Evolutionary conservation across 2,888 invertebrate species (phyloP).

Genomic region (Luperina nickerlii): DNA sequence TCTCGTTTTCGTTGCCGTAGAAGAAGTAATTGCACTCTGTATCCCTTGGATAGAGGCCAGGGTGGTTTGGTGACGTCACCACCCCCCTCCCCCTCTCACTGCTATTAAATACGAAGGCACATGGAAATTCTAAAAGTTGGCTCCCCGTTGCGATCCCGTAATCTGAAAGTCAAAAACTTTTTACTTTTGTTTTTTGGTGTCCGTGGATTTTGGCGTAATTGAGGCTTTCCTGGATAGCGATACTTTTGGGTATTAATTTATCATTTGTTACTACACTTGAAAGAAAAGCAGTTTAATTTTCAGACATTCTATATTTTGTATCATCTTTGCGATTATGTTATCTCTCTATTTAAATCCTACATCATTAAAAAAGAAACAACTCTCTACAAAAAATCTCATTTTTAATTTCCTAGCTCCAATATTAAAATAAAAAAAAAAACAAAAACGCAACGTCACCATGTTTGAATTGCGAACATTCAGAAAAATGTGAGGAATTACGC

Average conservation of each 20-base stretch:
- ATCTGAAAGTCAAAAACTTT: constrained; percentile 90
- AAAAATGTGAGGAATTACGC: constrained; percentile 59
- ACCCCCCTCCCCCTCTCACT: constrained; percentile 93
- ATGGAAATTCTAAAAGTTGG: constrained; percentile 94
- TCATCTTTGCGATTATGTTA: neutral
- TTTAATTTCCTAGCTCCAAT: neutral
- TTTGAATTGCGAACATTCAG: constrained; percentile 55
- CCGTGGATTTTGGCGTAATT: constrained; percentile 48
- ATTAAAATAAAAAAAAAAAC: constrained; percentile 14
- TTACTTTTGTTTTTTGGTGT: constrained; percentile 58
- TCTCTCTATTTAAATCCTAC: neutral
- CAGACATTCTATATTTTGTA: neutral
- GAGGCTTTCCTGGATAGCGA: constrained; percentile 41
- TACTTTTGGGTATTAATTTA: constrained; percentile 49
- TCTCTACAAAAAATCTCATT: neutral
- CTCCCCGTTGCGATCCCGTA: constrained; percentile 95
- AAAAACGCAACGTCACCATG: constrained; percentile 33
- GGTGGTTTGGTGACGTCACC: constrained; percentile 97
- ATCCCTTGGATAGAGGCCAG: constrained; percentile 96
- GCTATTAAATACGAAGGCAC: constrained; percentile 97
- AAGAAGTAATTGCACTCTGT: constrained; percentile 98
- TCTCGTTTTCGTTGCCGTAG: constrained; percentile 94
- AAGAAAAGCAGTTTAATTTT: constrained; percentile 1
- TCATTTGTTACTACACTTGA: constrained; percentile 22
- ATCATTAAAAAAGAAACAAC: neutral